Conservation (phyloP, 2,113 vertebrate species). For the Gallinago undulata region DNA sequence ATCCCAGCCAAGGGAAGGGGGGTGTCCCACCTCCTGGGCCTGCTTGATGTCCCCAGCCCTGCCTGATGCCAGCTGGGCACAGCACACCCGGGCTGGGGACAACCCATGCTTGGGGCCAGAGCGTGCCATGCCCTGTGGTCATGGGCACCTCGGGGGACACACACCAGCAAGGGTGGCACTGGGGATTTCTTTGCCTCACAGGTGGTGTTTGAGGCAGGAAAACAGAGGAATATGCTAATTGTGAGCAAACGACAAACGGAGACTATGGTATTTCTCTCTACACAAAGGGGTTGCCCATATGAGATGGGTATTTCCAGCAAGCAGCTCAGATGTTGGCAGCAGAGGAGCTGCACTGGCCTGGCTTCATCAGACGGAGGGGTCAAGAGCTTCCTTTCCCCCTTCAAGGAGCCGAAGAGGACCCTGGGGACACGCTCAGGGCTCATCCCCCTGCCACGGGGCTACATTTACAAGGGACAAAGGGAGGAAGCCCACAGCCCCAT, state of each 20-base stretch:
- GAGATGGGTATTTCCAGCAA: background rate
- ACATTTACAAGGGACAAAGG: background rate
- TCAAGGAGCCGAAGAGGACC: background rate
- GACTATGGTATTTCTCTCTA: background rate
- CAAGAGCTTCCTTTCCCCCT: background rate
- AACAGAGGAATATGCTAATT: background rate
- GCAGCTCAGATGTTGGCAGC: background rate
- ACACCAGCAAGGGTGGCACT: background rate
- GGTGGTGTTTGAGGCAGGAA: background rate
- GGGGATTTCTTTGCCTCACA: background rate
- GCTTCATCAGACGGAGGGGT: background rate
- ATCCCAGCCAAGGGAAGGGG: background rate
- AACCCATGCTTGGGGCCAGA: background rate
- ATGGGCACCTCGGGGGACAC: too few species aligned
- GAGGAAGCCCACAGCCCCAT: too few species aligned
- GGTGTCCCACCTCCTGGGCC: background rate
- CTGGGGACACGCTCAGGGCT: too few species aligned
- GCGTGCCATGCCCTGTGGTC: background rate
- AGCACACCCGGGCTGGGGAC: rapidly evolving
- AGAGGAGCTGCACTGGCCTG: background rate
- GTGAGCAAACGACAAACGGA: too few species aligned
- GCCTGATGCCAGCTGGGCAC: rapidly evolving
- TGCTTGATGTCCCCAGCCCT: background rate
- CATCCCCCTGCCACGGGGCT: background rate
- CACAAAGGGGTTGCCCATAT: too few species aligned